Percentiles rank a stretch among this genome's conserved stretches.
phyloP scores from a whole-genome alignment of 1,140 invertebrate genomes.

The Episyrphus balteatus region DNA sequence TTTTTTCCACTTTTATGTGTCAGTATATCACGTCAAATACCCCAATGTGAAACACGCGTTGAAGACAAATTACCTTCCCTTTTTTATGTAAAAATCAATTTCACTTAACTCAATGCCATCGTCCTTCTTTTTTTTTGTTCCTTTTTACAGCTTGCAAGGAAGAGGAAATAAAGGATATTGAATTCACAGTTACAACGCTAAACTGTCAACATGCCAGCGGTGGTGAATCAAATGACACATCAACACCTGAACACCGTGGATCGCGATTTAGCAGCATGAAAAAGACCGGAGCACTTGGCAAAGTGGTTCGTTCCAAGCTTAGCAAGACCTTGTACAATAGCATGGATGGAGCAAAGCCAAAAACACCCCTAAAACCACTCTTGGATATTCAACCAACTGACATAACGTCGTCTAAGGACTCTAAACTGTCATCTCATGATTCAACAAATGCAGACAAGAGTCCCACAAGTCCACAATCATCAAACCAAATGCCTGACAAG shows the following conservation, averaged over 20 bases:
- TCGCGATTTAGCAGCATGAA: conserved; percentile 29
- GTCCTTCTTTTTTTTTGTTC: neutral
- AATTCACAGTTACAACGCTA: conserved; percentile 71
- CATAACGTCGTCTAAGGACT: conserved; percentile 20
- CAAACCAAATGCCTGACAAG: conserved; percentile 18
- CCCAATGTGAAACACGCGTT: neutral
- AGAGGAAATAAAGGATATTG: conserved; percentile 68
- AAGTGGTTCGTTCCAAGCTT: conserved; percentile 31
- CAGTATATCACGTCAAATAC: too few relatives aligned
- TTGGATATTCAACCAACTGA: neutral
- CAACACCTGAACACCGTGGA: conserved; percentile 30
- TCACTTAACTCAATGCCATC: neutral
- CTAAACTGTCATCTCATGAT: conserved; percentile 8
- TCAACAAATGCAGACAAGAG: conserved; percentile 18
- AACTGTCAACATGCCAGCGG: conserved; percentile 47
- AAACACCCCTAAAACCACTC: conserved; percentile 27
- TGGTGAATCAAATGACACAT: conserved; percentile 13
- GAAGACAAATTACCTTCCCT: too few relatives aligned
- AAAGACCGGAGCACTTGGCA: conserved; percentile 32
- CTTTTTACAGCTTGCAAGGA: conserved; percentile 22
- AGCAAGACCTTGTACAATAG: conserved; percentile 35
- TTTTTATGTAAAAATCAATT: neutral
- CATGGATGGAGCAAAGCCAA: conserved; percentile 34
- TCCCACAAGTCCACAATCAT: conserved; percentile 23
- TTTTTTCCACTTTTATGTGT: too few relatives aligned